Evolutionary conservation across 2,797 vertebrate genomes (phyloP).

Genomic region (Antennarius maculatus): DNA sequence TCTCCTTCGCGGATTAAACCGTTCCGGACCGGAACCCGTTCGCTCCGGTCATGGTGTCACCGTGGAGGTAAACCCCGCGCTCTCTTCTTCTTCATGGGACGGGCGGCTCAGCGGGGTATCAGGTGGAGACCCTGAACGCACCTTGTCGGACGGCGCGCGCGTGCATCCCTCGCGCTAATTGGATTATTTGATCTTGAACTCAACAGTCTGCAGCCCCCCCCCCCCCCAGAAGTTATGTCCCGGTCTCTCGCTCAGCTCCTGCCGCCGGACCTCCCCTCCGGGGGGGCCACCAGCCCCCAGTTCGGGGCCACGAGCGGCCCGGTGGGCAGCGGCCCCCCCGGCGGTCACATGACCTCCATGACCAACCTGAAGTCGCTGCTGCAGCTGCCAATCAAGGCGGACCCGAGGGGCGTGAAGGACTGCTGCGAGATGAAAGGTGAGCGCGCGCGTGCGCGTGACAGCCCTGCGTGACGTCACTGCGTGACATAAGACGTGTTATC

Average conservation of each 20-base stretch:
- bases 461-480: no score
- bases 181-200: constrained; percentile 67
- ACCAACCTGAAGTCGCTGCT: constrained; percentile 90
- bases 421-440: constrained; percentile 86
- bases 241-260: constrained; percentile 82
- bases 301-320: constrained; percentile 72
- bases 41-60: constrained; percentile 52
- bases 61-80: constrained; percentile 57
- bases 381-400: constrained; percentile 90
- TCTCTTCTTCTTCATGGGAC: constrained; percentile 50
- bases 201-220: constrained; percentile 37
- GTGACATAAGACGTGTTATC: no score
- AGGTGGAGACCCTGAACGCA: constrained; percentile 50
- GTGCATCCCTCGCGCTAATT: constrained; percentile 57
- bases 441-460: background rate
- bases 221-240: constrained; percentile 77
- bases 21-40: background rate
- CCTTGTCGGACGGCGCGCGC: constrained; percentile 48
- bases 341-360: constrained; percentile 85
- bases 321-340: constrained; percentile 73
- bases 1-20: background rate
- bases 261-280: constrained; percentile 80
- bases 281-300: constrained; percentile 82
- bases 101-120: constrained; percentile 20
- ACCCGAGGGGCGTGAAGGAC: constrained; percentile 85